A percentile compares a stretch with the other conserved stretches of the same genome.
These are phyloP conservation scores for Prenolepis imparis DNA, from an alignment of 2,888 invertebrate genomes.

Conservation along the genomic window DNA sequence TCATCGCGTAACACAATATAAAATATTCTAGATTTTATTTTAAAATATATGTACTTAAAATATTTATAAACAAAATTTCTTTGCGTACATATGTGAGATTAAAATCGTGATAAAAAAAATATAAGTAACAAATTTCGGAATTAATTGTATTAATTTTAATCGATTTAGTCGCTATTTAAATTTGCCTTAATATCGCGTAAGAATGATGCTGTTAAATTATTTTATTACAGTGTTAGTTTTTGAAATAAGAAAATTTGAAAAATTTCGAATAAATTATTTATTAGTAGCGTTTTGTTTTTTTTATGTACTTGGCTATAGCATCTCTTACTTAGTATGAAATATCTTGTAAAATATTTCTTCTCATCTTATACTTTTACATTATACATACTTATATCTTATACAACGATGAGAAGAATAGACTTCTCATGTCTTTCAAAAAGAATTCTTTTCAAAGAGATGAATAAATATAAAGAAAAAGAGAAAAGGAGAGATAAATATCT, in stretches of 20 bases:
- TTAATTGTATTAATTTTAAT: background rate
- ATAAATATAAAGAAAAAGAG: background rate
- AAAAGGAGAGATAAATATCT: background rate
- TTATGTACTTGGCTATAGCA: background rate
- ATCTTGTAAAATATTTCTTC: background rate
- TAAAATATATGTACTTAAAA: background rate
- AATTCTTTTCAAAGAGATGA: background rate
- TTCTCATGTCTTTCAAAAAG: background rate
- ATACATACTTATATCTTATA: background rate
- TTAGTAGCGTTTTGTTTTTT: background rate
- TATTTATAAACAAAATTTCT: background rate
- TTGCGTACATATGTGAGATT: background rate
- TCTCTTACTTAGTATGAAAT: background rate
- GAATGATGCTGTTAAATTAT: background rate
- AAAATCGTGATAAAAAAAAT: background rate
- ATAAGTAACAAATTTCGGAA: background rate
- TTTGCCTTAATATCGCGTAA: background rate
- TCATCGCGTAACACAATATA: background rate
- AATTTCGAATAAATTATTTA: background rate
- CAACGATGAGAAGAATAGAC: background rate
- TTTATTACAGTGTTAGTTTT: background rate
- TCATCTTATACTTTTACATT: background rate
- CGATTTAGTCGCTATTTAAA: background rate
- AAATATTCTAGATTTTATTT: slow-evolving; percentile 1
- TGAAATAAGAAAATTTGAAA: background rate